Conservation (phyloP, 2,797 vertebrate genomes). For the Acanthiza pusilla region DNA sequence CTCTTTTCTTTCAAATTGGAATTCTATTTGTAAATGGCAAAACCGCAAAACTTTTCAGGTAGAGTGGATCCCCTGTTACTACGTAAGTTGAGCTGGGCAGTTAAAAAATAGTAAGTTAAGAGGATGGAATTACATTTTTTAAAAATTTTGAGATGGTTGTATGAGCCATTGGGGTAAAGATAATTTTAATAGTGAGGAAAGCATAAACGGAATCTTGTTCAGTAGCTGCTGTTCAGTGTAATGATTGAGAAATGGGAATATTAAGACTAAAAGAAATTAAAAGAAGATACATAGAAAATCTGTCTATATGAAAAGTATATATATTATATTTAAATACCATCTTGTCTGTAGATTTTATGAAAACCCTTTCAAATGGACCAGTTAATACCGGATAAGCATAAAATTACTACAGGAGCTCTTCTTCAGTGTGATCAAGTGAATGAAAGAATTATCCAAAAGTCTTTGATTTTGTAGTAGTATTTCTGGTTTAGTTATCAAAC, state of each 20-base stretch:
- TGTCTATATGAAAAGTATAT: neutral
- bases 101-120: neutral
- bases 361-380: neutral
- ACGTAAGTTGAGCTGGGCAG: neutral
- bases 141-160: neutral
- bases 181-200: neutral
- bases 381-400: neutral
- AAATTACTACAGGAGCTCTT: neutral
- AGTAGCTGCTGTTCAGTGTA: neutral
- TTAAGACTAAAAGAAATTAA: neutral
- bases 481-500: neutral
- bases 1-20: neutral
- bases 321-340: neutral
- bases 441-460: conserved; percentile 8
- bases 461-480: neutral
- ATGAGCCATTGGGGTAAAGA: neutral
- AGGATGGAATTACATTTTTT: neutral
- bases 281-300: neutral
- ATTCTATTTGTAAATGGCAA: neutral
- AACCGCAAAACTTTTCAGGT: neutral
- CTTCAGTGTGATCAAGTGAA: neutral
- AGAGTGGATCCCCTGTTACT: neutral
- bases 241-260: neutral
- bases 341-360: neutral
- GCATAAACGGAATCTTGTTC: neutral